Evolutionary conservation across 2,113 vertebrate species (phyloP).

Genomic region (Hypocryptadius cinnamomeus): DNA sequence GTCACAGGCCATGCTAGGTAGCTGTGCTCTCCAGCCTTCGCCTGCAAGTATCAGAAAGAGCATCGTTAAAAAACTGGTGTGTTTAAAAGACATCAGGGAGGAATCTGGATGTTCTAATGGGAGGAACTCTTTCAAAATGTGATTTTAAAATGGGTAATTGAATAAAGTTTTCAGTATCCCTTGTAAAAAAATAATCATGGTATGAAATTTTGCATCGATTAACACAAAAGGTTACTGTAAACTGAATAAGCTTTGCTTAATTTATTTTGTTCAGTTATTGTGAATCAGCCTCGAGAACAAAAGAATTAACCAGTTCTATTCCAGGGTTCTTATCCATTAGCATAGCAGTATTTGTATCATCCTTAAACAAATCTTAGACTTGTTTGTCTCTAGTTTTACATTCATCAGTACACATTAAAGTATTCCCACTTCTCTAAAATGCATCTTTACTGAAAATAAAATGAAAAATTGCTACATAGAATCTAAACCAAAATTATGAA

Average conservation of each 20-base stretch:
- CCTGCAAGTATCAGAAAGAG: not conserved
- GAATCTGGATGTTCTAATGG: not conserved
- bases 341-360: not conserved
- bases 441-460: not conserved
- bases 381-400: not conserved
- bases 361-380: not conserved
- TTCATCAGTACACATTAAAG: not conserved
- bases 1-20: not conserved
- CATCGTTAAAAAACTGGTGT: fast-evolving
- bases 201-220: not conserved
- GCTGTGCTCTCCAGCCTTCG: not conserved
- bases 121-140: not conserved
- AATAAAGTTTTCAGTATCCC: not conserved
- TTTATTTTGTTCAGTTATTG: not conserved
- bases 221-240: not conserved
- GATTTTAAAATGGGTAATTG: not conserved
- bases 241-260: not conserved
- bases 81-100: not conserved
- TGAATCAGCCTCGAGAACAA: not conserved
- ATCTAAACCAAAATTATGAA: not conserved
- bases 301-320: not conserved
- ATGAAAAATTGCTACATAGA: not conserved
- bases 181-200: not conserved
- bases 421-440: not conserved
- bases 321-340: not conserved